Evolutionary conservation across 2,797 vertebrate species (phyloP), one percentile per base, ranked within the genome.

Genomic region (Peromyscus attwateri): DNA sequence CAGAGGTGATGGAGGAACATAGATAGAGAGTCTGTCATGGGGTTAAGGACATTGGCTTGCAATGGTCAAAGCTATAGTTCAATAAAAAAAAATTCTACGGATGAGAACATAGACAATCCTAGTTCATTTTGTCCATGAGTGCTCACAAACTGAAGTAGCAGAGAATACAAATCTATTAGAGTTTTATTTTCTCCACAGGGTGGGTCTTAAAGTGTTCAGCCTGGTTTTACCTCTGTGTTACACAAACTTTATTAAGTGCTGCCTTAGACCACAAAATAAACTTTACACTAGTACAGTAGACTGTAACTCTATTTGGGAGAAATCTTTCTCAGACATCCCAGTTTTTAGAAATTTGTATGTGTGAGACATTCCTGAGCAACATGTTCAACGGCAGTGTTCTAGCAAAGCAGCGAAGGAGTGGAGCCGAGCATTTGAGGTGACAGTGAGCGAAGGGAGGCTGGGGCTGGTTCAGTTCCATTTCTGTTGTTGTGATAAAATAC

Each of bases 241-340:
- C 10, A 68, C 2, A 77, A 55, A 49, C 31, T 23, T 25, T 55
- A 55, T 92, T 82, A 93, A 70, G 81, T 49, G n/a, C 49, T 49
- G n/a, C 70, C 87, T 46, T 82, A 89, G 77, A 49, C 40, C 49
- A 92, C 37, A 19, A 83, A 92, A 52, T 89, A 73, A 93, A 92
- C 34, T 64, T 75, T 14, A 81, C 2, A 27, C 0, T 6, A 55
- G 37, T 37, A 76, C 3, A 87, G 27, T 19, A 76, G 31, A 83
- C 31, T 55, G 64, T 21, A 76, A 34, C 3, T 76, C 77, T 84
- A 43, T 68, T 92, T 89, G 68, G 75, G 14, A 92, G 64, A 83
- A 34, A 57, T 89, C 8, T 82, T 92, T 88, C 37, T 52, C 37
- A 55, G 25, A 27, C 10, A 14, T 85, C 17, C 52, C 17, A 57